Percentiles rank a stretch among this genome's conserved stretches.
Evolutionary conservation across 2,797 vertebrate genomes (phyloP).

Genomic region (Catharus ustulatus): DNA sequence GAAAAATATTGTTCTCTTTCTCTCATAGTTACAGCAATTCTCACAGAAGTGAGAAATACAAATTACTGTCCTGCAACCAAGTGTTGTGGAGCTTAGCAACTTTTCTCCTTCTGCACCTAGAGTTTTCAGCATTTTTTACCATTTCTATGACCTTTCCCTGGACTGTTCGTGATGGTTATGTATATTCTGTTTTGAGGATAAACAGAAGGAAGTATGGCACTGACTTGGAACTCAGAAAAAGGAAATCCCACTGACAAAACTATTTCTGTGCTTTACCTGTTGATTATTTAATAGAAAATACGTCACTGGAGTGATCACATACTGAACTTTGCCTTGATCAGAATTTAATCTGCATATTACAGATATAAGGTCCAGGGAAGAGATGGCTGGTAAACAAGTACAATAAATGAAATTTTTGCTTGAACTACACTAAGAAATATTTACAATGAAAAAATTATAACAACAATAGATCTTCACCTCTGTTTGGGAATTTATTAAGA

Average conservation of each 20-base stretch:
- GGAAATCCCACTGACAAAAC: not conserved
- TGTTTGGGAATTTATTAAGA: not conserved
- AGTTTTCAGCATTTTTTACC: not conserved
- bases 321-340: not conserved
- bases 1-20: not conserved
- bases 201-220: not conserved
- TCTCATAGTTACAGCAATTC: not conserved
- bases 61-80: not conserved
- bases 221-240: not conserved
- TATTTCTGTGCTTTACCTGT: not conserved
- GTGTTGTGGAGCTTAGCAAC: not conserved
- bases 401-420: not conserved
- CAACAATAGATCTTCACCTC: not conserved
- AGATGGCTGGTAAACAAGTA: not conserved
- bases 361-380: not conserved
- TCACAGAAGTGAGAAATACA: not conserved
- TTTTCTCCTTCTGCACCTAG: not conserved
- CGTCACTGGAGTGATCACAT: not conserved
- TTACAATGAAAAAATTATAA: not conserved
- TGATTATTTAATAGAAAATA: not conserved
- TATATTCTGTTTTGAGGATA: not conserved
- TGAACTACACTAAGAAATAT: not conserved
- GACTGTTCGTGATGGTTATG: not conserved
- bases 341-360: not conserved
- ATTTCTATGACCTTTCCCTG: not conserved